phyloP scores from a whole-genome alignment of 1,140 invertebrate species.

The Chlorops oryzae region DNA sequence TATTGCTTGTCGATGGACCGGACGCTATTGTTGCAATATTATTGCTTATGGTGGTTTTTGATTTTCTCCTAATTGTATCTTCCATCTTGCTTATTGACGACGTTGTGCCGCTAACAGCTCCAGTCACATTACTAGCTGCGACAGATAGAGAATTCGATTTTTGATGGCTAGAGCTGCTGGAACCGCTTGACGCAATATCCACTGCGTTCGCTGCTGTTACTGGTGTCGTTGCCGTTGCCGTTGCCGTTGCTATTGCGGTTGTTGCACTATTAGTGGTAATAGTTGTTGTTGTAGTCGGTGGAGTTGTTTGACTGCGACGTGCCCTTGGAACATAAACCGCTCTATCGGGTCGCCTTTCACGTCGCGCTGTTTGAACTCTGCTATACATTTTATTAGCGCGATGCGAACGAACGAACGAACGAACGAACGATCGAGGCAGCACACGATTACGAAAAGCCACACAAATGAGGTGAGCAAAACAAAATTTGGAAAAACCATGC shows the following conservation, averaged over 20 bases:
- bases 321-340: conserved; percentile 72
- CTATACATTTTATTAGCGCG: conserved; percentile 3
- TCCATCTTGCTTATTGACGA: no score
- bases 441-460: not conserved
- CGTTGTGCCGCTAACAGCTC: no score
- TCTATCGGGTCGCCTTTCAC: conserved; percentile 63
- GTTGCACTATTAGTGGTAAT: conserved; percentile 8
- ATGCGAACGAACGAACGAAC: conserved; percentile 8
- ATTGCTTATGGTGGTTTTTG: no score
- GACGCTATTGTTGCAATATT: no score
- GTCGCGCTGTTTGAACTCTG: conserved; percentile 23
- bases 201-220: conserved; percentile 6
- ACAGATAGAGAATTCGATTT: no score
- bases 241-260: conserved; percentile 10
- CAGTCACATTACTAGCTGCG: no score
- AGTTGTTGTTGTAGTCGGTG: conserved; percentile 32
- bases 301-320: conserved; percentile 53
- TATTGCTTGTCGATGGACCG: no score
- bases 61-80: no score
- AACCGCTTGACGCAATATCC: no score
- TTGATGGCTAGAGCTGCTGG: conserved; percentile 16
- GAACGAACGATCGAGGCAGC: not conserved
- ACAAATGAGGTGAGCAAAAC: conserved; percentile 32
- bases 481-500: conserved; percentile 23
- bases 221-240: conserved; percentile 14